Conservation (phyloP, 2,888 invertebrate species). For the Euzetes globulus region DNA sequence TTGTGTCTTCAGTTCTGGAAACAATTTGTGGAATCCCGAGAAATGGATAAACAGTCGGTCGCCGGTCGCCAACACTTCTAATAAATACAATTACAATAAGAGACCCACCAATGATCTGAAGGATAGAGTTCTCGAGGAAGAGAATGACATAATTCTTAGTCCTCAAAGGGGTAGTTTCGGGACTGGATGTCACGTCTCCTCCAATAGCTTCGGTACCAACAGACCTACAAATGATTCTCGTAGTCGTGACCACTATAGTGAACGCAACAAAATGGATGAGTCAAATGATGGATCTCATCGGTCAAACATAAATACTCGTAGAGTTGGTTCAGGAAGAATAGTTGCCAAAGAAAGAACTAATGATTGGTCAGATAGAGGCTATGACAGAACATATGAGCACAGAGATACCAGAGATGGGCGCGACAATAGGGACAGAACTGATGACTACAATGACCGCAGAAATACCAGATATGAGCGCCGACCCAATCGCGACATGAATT, state of each 20-base stretch:
- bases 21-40: constrained; percentile 19
- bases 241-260: neutral
- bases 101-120: constrained; percentile 45
- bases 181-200: constrained; percentile 63
- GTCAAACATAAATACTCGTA: constrained; percentile 45
- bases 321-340: constrained; percentile 79
- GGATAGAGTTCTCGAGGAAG: constrained; percentile 70
- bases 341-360: constrained; percentile 55
- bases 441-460: constrained; percentile 37
- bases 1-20: neutral
- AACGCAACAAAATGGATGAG: neutral
- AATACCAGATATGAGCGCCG: neutral
- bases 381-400: constrained; percentile 43
- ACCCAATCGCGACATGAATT: neutral
- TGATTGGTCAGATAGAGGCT: constrained; percentile 31
- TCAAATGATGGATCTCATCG: constrained; percentile 21
- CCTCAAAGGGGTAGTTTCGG: constrained; percentile 79
- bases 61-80: constrained; percentile 43
- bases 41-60: constrained; percentile 43
- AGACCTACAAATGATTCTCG: neutral
- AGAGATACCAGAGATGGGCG: constrained; percentile 38
- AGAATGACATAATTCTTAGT: constrained; percentile 73
- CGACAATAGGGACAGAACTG: constrained; percentile 41
- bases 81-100: constrained; percentile 43
- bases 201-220: neutral